Evolutionary conservation across 2,888 invertebrate genomes (phyloP).

Genomic region (Tipula lateralis): DNA sequence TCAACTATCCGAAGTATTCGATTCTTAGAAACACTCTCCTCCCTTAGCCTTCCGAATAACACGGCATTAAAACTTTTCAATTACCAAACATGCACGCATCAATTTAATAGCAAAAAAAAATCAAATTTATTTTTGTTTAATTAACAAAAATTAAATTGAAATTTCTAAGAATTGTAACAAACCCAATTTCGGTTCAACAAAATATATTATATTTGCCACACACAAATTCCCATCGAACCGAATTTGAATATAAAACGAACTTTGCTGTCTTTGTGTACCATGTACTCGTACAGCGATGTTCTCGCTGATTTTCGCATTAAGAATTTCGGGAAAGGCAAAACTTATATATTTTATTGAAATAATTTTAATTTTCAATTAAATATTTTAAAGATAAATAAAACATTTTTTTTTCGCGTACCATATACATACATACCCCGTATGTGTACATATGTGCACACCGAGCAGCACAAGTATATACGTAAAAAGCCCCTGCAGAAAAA

Average conservation of each 20-base stretch:
- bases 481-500: conserved; percentile 15
- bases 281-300: background rate
- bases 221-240: background rate
- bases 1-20: too few species aligned
- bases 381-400: conserved; percentile 24
- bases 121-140: background rate
- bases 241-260: background rate
- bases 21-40: too few species aligned
- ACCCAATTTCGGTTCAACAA: background rate
- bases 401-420: background rate
- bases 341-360: conserved; percentile 7
- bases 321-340: conserved; percentile 11
- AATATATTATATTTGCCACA: background rate
- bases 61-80: too few species aligned
- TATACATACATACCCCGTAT: background rate
- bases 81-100: too few species aligned
- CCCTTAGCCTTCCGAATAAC: too few species aligned
- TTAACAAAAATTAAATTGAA: background rate
- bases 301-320: background rate
- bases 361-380: conserved; percentile 11
- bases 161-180: background rate
- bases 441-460: background rate
- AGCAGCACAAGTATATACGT: background rate
- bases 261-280: background rate
- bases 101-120: too few species aligned